phyloP scores from a whole-genome alignment of 2,888 invertebrate species.

The Ypsolopha sequella region DNA sequence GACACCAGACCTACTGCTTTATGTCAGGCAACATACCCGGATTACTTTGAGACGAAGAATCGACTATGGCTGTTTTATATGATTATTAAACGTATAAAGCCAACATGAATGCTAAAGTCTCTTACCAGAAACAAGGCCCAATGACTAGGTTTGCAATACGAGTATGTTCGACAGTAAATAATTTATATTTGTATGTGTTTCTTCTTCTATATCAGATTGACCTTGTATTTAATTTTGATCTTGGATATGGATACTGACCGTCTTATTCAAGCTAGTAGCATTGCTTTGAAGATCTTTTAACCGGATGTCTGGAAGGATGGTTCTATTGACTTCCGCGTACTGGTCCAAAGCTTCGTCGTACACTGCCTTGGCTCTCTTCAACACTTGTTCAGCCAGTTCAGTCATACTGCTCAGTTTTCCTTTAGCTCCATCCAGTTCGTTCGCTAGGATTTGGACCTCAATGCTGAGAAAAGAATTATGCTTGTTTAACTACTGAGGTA shows the following conservation, averaged over 20 bases:
- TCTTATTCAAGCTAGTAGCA: conserved; percentile 76
- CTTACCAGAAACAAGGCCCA: no score
- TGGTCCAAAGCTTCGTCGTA: conserved; percentile 86
- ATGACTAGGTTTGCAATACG: no score
- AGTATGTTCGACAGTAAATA: no score
- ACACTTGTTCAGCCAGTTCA: conserved; percentile 79
- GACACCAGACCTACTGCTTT: no score
- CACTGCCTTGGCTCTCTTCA: conserved; percentile 80
- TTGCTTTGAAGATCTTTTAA: conserved; percentile 76
- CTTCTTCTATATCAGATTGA: no score
- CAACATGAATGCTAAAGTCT: no score
- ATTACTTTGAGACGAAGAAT: no score
- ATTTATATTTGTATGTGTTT: no score
- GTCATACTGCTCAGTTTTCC: conserved; percentile 78
- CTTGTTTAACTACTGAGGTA: not conserved
- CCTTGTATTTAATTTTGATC: no score
- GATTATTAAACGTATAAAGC: no score
- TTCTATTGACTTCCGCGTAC: conserved; percentile 82
- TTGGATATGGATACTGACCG: conserved; percentile 53
- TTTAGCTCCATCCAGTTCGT: conserved; percentile 77
- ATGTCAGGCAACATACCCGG: no score
- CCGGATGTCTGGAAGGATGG: conserved; percentile 84
- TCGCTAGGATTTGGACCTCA: conserved; percentile 74
- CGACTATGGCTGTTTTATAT: no score
- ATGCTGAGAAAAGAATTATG: conserved; percentile 48